These are phyloP conservation scores for Ficedula albicollis DNA, from an alignment of 2,797 vertebrate genomes.

Conservation along the genomic window DNA sequence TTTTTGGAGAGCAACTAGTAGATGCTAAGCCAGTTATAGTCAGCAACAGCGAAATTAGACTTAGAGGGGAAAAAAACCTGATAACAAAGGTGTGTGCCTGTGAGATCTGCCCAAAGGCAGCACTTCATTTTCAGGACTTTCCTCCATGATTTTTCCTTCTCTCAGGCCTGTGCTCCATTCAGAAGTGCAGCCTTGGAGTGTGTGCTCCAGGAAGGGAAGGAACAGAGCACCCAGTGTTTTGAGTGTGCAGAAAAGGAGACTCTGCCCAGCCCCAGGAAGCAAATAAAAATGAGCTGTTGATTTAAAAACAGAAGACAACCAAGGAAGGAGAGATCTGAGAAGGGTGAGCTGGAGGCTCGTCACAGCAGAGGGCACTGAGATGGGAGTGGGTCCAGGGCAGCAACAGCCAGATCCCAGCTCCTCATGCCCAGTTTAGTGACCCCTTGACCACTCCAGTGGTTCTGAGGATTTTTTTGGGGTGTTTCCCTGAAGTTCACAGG, in stretches of 20 bases:
- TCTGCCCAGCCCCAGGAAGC: background rate
- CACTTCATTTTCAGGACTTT: background rate
- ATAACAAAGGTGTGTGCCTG: fast-evolving
- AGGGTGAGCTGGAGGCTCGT: background rate
- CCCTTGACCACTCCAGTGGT: background rate
- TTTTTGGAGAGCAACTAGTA: background rate
- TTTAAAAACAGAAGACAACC: background rate
- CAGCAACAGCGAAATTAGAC: background rate
- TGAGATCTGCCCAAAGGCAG: background rate
- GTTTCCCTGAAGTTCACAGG: background rate
- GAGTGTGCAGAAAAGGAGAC: background rate
- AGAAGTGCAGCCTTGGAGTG: background rate
- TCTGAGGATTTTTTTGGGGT: fast-evolving
- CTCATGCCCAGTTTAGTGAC: fast-evolving
- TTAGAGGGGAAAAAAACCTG: fast-evolving
- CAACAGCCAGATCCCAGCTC: background rate
- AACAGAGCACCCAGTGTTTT: background rate
- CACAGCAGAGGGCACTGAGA: background rate
- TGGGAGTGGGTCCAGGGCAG: background rate
- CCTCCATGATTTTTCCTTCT: background rate
- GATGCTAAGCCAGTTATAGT: background rate
- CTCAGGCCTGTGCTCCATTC: background rate
- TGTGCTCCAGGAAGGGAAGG: background rate
- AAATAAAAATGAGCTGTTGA: fast-evolving
- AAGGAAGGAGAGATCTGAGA: background rate